These are phyloP conservation scores for Microctenopoma stevenorrisi DNA, from an alignment of 2,797 vertebrate species.

Conservation along the genomic window DNA sequence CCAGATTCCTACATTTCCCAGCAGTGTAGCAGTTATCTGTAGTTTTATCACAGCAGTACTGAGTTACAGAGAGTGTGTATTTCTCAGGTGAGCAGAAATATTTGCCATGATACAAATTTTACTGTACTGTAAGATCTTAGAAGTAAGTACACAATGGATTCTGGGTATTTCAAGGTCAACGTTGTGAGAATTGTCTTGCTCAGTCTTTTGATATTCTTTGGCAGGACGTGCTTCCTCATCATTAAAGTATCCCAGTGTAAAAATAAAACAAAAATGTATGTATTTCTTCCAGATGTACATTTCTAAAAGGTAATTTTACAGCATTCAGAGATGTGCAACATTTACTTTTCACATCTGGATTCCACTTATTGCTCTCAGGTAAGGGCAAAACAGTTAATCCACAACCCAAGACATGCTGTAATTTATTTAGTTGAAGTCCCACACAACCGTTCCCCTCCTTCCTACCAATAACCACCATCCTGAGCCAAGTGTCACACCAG, in stretches of 20 bases:
- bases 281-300: conserved; percentile 44
- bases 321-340: conserved; percentile 67
- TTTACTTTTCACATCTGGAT: conserved; percentile 52
- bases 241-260: conserved; percentile 17
- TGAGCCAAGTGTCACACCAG: conserved; percentile 23
- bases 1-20: neutral
- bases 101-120: neutral
- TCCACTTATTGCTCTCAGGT: conserved; percentile 61
- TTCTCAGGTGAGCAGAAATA: neutral
- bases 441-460: conserved; percentile 25
- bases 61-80: neutral
- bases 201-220: neutral
- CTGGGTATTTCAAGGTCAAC: neutral
- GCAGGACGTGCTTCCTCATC: neutral
- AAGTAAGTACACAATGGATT: neutral
- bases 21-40: neutral
- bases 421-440: conserved; percentile 62
- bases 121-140: neutral
- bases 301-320: conserved; percentile 61
- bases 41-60: neutral
- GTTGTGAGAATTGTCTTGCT: neutral
- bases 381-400: conserved; percentile 69
- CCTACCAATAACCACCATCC: conserved; percentile 37
- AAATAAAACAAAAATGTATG: conserved; percentile 28
- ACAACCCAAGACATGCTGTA: conserved; percentile 56